Percentiles rank a stretch among this genome's conserved stretches.
These are phyloP conservation scores for Falco punctatus DNA, from an alignment of 2,113 vertebrate species.

Conservation along the genomic window DNA sequence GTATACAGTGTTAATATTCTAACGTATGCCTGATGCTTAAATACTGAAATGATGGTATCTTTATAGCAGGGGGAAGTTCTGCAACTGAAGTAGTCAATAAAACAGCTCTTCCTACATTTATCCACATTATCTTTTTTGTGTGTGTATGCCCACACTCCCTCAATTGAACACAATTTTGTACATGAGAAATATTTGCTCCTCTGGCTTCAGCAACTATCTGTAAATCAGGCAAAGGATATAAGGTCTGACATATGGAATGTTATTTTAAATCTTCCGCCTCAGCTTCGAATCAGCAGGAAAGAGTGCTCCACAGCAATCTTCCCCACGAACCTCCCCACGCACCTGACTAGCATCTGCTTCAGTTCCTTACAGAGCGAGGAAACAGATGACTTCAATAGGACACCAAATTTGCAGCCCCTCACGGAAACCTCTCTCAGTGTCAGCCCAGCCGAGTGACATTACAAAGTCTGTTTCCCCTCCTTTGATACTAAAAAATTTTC, in stretches of 20 bases:
- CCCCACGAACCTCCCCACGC: background rate
- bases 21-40: background rate
- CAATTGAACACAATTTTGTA: background rate
- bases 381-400: background rate
- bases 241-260: background rate
- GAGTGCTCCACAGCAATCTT: background rate
- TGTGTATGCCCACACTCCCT: background rate
- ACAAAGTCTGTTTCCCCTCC: background rate
- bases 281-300: background rate
- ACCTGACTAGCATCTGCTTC: constrained; percentile 37
- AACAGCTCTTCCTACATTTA: background rate
- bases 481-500: background rate
- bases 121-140: background rate
- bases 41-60: background rate
- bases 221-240: background rate
- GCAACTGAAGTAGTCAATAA: background rate
- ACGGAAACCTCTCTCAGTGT: background rate
- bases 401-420: background rate
- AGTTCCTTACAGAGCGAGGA: background rate
- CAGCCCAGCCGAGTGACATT: background rate
- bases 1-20: background rate
- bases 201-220: background rate
- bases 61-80: background rate
- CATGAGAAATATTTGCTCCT: background rate
- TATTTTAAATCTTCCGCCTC: background rate